phyloP scores from a whole-genome alignment of 2,797 vertebrate genomes.

The Hemitrygon akajei region DNA sequence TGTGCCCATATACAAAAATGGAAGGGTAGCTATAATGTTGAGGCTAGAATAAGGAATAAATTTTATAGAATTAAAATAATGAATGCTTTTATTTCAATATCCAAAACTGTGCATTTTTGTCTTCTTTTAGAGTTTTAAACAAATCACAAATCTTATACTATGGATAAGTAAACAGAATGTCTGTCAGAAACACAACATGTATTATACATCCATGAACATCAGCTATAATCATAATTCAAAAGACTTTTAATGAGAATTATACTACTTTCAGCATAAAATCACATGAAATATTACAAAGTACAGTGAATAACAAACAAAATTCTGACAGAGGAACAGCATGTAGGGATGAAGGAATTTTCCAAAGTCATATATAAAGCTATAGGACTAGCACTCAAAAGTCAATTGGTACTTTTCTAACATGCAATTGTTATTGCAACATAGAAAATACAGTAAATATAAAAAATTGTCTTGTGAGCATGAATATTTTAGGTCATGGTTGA shows the following conservation, averaged over 20 bases:
- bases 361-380: background rate
- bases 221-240: background rate
- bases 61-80: background rate
- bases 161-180: background rate
- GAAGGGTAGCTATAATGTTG: constrained; percentile 82
- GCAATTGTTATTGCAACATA: background rate
- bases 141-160: background rate
- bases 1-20: constrained; percentile 89
- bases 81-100: background rate
- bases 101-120: background rate
- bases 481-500: background rate
- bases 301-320: background rate
- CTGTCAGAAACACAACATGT: background rate
- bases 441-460: background rate
- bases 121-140: too few species aligned
- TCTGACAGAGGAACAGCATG: background rate
- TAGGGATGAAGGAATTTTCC: background rate
- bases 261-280: background rate
- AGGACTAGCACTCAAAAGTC: background rate
- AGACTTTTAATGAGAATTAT: too few species aligned
- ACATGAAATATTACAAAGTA: background rate
- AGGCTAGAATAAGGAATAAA: constrained; percentile 55
- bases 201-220: background rate
- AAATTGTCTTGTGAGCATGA: too few species aligned
- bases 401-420: background rate